These are phyloP conservation scores for Pachypsylla venusta DNA, from an alignment of 1,140 invertebrate genomes.

Conservation along the genomic window DNA sequence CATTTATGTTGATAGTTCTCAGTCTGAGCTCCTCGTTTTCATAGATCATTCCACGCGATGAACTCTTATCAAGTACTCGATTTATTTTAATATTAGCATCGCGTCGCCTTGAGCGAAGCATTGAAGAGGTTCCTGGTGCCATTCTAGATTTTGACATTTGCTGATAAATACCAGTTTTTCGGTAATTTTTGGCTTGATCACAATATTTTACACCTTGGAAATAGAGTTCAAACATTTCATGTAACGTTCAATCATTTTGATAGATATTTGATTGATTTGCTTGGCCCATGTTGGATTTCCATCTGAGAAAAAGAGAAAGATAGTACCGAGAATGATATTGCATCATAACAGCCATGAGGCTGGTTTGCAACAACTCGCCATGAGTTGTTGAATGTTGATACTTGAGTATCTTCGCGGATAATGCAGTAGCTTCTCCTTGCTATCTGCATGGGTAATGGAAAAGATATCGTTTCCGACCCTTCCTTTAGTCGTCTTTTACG, in stretches of 20 bases:
- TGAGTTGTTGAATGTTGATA: too few species aligned
- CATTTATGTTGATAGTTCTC: conserved; percentile 79
- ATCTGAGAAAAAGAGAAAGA: neutral
- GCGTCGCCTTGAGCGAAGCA: conserved; percentile 49
- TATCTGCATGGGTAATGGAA: too few species aligned
- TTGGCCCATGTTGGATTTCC: too few species aligned
- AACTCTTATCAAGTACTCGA: conserved; percentile 61
- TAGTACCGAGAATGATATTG: neutral
- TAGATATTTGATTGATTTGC: too few species aligned
- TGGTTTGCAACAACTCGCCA: too few species aligned
- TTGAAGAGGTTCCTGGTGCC: conserved; percentile 29
- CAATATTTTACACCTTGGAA: neutral
- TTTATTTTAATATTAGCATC: conserved; percentile 58
- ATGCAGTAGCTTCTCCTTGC: too few species aligned
- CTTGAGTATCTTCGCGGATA: too few species aligned
- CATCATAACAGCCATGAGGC: too few species aligned
- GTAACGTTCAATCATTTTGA: too few species aligned
- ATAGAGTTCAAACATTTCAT: neutral
- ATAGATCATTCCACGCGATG: conserved; percentile 70
- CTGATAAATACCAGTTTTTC: neutral
- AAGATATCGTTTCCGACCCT: too few species aligned
- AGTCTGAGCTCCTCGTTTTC: conserved; percentile 83
- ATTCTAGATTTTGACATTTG: conserved; percentile 14
- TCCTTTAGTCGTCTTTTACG: too few species aligned
- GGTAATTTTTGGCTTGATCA: neutral